Conservation (phyloP, 1,140 invertebrate genomes). For the Camponotus vicinus region DNA sequence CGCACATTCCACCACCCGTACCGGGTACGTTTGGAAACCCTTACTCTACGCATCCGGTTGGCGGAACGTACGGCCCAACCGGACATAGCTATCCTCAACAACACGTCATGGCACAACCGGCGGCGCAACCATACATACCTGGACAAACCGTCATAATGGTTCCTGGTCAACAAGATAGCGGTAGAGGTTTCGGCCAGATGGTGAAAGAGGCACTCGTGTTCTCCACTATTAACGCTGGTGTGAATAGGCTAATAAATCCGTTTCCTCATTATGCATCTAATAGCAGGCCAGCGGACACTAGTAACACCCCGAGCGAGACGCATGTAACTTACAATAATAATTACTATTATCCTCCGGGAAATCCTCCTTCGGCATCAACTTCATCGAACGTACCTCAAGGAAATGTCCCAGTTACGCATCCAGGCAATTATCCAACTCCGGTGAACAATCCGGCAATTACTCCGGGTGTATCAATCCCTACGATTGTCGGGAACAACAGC, state of each 20-base stretch:
- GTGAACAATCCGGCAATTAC: slow-evolving; percentile 39
- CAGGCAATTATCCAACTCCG: slow-evolving; percentile 27
- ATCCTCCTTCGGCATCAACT: slow-evolving; percentile 12
- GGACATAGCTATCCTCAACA: slow-evolving; percentile 73
- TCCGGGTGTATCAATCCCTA: slow-evolving; percentile 41
- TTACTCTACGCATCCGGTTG: slow-evolving; percentile 50
- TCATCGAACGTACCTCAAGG: neutral
- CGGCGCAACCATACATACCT: slow-evolving; percentile 75
- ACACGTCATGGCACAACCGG: slow-evolving; percentile 76
- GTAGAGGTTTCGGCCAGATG: slow-evolving; percentile 79
- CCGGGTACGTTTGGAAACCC: slow-evolving; percentile 66
- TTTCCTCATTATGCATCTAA: slow-evolving; percentile 5
- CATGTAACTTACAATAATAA: slow-evolving; percentile 81
- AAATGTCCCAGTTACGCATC: neutral
- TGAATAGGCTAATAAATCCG: slow-evolving; percentile 78
- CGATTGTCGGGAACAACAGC: slow-evolving; percentile 16
- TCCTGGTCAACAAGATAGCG: slow-evolving; percentile 71
- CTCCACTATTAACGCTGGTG: slow-evolving; percentile 79
- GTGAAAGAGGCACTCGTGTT: slow-evolving; percentile 81
- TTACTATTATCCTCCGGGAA: slow-evolving; percentile 66
- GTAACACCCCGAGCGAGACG: slow-evolving; percentile 58
- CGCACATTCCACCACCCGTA: slow-evolving; percentile 56
- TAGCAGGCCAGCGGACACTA: neutral
- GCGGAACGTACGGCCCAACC: slow-evolving; percentile 32
- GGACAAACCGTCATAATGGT: slow-evolving; percentile 78